phyloP scores from a whole-genome alignment of 53 echinoderm and acorn worm genomes.

The Holothuria leucospilota region DNA sequence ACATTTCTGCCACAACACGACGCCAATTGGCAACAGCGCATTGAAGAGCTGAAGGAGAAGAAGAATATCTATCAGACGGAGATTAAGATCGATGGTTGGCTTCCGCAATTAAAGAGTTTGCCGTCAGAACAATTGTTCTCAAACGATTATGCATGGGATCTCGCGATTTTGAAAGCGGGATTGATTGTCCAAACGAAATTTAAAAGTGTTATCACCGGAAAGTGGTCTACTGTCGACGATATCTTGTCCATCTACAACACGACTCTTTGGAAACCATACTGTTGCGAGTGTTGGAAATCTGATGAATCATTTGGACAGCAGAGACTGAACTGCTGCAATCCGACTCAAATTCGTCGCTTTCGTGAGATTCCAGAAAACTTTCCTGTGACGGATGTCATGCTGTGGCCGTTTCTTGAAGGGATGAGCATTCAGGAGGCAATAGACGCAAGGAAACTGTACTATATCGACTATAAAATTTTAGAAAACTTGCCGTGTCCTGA shows the following conservation, averaged over 20 bases:
- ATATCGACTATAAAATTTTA: conserved; percentile 70
- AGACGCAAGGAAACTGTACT: conserved; percentile 71
- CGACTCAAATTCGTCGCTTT: conserved; percentile 7
- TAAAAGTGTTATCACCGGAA: background rate
- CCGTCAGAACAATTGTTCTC: background rate
- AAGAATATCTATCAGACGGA: conserved; percentile 63
- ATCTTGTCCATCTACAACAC: background rate
- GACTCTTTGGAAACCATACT: background rate
- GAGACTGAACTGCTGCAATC: conserved; percentile 27
- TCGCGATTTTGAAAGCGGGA: background rate
- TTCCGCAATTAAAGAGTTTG: conserved; percentile 53
- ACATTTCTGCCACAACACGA: no score
- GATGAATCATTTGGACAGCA: conserved; percentile 19
- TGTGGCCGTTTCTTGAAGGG: conserved; percentile 63
- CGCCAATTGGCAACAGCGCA: conserved; percentile 36
- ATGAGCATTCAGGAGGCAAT: conserved; percentile 81
- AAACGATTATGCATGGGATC: background rate
- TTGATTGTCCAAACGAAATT: background rate
- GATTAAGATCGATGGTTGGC: conserved; percentile 58
- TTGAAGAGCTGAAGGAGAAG: conserved; percentile 66
- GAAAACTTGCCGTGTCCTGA: conserved; percentile 55
- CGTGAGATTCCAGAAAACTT: conserved; percentile 26
- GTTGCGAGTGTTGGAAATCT: conserved; percentile 13
- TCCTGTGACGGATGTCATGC: conserved; percentile 68
- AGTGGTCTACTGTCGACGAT: background rate